A percentile compares a stretch with the other conserved stretches of the same genome.
These are phyloP conservation scores for Megaceryle alcyon DNA, from an alignment of 2,797 vertebrate genomes.

Conservation along the genomic window DNA sequence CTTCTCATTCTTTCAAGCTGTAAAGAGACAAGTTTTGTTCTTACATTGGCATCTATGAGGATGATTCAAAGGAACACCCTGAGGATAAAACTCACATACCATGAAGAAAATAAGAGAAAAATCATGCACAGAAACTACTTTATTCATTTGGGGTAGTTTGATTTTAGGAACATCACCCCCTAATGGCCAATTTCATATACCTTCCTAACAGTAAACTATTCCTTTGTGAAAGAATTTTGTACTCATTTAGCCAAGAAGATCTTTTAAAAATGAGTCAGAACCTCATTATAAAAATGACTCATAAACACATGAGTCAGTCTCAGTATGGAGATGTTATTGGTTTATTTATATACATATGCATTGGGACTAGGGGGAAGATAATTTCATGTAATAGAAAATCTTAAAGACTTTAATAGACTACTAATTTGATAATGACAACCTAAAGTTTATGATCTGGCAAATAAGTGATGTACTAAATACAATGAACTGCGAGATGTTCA, in stretches of 20 bases:
- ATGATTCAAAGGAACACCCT: background rate
- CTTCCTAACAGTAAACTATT: background rate
- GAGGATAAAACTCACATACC: background rate
- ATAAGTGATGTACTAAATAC: background rate
- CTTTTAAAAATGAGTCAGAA: background rate
- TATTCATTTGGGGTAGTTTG: constrained; percentile 32
- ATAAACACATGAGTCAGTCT: background rate
- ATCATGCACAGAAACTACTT: background rate
- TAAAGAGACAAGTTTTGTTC: background rate
- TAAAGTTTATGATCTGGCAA: background rate
- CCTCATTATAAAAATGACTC: background rate
- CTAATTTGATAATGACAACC: background rate
- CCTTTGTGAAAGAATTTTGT: background rate
- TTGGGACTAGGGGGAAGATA: background rate
- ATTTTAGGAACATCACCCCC: background rate
- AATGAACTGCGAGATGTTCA: background rate
- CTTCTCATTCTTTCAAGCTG: background rate
- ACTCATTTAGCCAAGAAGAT: background rate
- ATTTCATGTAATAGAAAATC: background rate
- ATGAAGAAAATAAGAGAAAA: background rate
- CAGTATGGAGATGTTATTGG: background rate
- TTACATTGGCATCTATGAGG: background rate
- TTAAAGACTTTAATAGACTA: background rate
- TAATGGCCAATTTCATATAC: background rate
- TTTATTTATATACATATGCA: background rate